These are phyloP conservation scores for western clawed frog (Xenopus tropicalis) DNA, from an alignment of 2,113 vertebrate genomes.

Conservation along the genomic window DNA sequence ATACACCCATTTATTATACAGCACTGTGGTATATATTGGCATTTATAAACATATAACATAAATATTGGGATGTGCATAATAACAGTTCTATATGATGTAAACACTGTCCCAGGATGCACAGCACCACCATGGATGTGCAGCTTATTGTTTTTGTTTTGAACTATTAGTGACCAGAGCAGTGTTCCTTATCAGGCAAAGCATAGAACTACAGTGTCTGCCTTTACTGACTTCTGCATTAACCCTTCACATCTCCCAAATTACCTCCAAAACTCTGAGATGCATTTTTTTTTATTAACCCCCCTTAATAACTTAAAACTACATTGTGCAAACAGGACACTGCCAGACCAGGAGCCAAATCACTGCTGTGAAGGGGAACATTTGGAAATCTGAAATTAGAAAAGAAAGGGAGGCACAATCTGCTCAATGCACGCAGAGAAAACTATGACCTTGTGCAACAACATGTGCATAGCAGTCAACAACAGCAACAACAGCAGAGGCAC, in stretches of 20 bases:
- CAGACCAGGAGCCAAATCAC: background rate
- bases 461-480: background rate
- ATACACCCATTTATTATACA: too few species aligned
- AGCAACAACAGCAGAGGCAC: background rate
- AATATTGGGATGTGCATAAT: too few species aligned
- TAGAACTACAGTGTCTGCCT: too few species aligned
- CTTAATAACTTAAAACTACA: background rate
- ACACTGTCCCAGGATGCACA: constrained; percentile 17
- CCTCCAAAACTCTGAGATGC: too few species aligned
- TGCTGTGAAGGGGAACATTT: background rate
- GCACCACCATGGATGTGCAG: constrained; percentile 23
- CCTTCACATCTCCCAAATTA: too few species aligned
- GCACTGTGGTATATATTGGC: too few species aligned
- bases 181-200: background rate
- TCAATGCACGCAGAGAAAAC: background rate
- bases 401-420: background rate
- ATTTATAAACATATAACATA: too few species aligned
- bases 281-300: too few species aligned
- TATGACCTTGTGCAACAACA: constrained; percentile 13
- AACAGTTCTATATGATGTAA: too few species aligned
- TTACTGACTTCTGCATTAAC: too few species aligned
- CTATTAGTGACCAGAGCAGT: background rate
- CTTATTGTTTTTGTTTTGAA: background rate
- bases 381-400: background rate
- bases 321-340: background rate